Conservation (phyloP, 2,797 vertebrate species). For the Acrossocheilus wenchowensis region DNA sequence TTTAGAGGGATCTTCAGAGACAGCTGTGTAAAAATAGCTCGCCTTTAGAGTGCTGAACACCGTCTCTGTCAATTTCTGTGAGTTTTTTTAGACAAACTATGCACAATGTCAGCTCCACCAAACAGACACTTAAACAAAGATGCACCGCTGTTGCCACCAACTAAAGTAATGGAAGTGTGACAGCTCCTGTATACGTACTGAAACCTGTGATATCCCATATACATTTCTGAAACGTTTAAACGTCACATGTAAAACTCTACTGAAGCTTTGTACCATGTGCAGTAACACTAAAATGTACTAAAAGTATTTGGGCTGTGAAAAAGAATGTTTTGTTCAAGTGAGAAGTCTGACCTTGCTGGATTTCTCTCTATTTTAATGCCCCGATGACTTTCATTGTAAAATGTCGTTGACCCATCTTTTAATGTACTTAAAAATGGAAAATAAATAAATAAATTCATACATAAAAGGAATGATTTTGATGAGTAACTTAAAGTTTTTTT, state of each 20-base stretch:
- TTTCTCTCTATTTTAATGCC: slow-evolving; percentile 62
- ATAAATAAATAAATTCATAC: not conserved
- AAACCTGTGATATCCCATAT: not conserved
- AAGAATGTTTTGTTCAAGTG: slow-evolving; percentile 63
- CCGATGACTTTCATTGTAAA: slow-evolving; percentile 66
- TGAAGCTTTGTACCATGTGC: slow-evolving; percentile 69
- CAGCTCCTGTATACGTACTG: not conserved
- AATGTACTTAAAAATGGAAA: not conserved
- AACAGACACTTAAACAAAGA: slow-evolving; percentile 52
- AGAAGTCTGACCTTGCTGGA: slow-evolving; percentile 69
- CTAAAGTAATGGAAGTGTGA: slow-evolving; percentile 26
- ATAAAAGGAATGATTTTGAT: not conserved
- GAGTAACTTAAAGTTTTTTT: not conserved
- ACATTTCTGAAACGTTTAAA: not conserved
- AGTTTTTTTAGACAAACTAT: slow-evolving; percentile 52
- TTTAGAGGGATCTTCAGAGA: slow-evolving; percentile 54
- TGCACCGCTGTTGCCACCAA: slow-evolving; percentile 31
- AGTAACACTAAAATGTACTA: slow-evolving; percentile 64
- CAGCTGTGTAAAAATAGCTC: slow-evolving; percentile 58
- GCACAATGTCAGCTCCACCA: slow-evolving; percentile 51
- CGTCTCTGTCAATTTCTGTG: slow-evolving; percentile 42
- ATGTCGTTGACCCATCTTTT: too few relatives aligned
- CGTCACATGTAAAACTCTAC: slow-evolving; percentile 66
- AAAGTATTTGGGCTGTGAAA: slow-evolving; percentile 46
- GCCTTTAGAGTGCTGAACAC: slow-evolving; percentile 37